These are phyloP conservation scores for Masnerella sp. DNA, from an alignment of 2,888 invertebrate genomes.

Conservation along the genomic window DNA sequence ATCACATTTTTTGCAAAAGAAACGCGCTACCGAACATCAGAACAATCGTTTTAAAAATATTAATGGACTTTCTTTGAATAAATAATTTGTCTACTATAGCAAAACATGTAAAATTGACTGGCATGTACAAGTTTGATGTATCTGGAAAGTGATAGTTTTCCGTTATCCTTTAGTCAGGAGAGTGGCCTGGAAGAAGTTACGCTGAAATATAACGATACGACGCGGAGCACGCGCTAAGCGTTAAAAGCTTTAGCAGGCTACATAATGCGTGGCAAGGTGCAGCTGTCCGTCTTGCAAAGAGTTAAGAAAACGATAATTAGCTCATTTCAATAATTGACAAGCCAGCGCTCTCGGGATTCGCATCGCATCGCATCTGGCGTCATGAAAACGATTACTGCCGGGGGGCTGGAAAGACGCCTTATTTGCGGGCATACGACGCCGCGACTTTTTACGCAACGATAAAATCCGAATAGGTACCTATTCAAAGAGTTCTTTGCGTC, in stretches of 20 bases:
- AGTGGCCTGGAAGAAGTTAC: conserved; percentile 53
- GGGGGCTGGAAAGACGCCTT: conserved; percentile 36
- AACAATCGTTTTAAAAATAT: too few relatives aligned
- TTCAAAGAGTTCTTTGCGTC: conserved; percentile 62
- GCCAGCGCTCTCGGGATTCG: conserved; percentile 64
- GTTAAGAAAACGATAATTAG: conserved; percentile 75
- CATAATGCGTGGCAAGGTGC: conserved; percentile 63
- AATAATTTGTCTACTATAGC: too few relatives aligned
- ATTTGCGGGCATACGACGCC: conserved; percentile 54
- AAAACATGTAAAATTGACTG: conserved; percentile 32
- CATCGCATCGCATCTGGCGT: conserved; percentile 75
- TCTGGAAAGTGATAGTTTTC: conserved; percentile 50
- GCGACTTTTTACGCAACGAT: conserved; percentile 72
- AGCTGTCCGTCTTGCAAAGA: conserved; percentile 68
- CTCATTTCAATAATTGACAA: conserved; percentile 78
- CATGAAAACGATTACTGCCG: conserved; percentile 35
- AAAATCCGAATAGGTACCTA: conserved; percentile 68
- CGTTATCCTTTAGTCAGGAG: conserved; percentile 48
- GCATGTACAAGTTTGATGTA: conserved; percentile 47
- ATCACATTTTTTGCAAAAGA: too few relatives aligned
- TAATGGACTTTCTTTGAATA: background rate
- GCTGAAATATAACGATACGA: conserved; percentile 69
- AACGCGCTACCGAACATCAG: too few relatives aligned
- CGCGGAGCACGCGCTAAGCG: conserved; percentile 68
- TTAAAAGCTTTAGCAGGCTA: conserved; percentile 59